These are phyloP conservation scores for Marmota flaviventris DNA, from an alignment of 2,113 vertebrate genomes.

Conservation along the genomic window DNA sequence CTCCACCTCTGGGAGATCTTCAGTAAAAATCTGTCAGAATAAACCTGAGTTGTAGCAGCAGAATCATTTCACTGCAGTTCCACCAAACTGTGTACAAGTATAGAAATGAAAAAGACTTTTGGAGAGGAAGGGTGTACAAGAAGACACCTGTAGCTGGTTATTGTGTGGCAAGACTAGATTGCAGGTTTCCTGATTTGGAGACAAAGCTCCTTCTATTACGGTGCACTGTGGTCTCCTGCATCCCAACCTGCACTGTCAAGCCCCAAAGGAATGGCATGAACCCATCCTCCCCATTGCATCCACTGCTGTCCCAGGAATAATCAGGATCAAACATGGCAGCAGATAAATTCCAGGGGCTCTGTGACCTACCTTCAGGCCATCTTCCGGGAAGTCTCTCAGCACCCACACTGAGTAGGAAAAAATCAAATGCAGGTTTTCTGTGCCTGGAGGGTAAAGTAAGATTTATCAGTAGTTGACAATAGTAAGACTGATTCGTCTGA, in stretches of 20 bases:
- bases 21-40: conserved; percentile 96
- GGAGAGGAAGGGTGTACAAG: not conserved
- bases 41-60: conserved; percentile 13
- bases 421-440: conserved; percentile 96
- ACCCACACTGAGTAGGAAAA: conserved; percentile 99
- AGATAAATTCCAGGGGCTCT: not conserved
- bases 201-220: not conserved
- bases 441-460: conserved; percentile 87
- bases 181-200: fast-evolving
- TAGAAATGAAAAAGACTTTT: not conserved
- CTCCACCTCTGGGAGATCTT: conserved; percentile 98
- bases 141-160: not conserved
- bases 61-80: not conserved
- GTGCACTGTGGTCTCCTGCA: too few relatives aligned
- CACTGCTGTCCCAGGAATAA: not conserved
- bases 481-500: not conserved
- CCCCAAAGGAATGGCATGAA: not conserved
- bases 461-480: not conserved
- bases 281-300: not conserved
- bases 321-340: not conserved
- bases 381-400: conserved; percentile 96
- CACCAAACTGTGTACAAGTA: fast-evolving
- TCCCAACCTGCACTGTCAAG: not conserved
- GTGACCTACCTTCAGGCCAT: conserved; percentile 94
- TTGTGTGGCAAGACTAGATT: fast-evolving